Percentiles rank a stretch among this genome's conserved stretches.
Evolutionary conservation across 37 sponge, comb jelly and placozoan genomes (phyloP).

Genomic region (Theonella swinhoei): DNA sequence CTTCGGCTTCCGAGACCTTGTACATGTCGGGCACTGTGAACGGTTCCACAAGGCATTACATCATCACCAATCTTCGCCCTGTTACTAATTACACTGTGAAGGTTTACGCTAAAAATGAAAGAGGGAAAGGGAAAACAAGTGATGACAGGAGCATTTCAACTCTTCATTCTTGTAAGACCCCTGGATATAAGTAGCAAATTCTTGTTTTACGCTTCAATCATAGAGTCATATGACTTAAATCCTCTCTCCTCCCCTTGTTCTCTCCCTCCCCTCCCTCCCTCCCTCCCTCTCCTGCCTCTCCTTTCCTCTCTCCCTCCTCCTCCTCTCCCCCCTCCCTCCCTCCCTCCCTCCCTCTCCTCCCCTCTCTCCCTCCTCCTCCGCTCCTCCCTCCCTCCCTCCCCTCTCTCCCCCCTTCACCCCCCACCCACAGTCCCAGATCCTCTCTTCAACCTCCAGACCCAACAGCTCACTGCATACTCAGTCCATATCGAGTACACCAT

Average conservation of each 20-base stretch:
- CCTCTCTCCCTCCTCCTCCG: background rate
- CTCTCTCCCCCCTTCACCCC: background rate
- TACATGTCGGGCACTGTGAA: too few relatives aligned
- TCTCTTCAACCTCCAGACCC: too few relatives aligned
- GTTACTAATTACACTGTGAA: conserved; percentile 32
- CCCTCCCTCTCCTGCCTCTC: background rate
- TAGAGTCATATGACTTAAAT: too few relatives aligned
- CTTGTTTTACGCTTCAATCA: too few relatives aligned
- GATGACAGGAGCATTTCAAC: conserved; percentile 7
- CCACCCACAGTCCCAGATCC: too few relatives aligned
- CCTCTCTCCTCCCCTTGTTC: too few relatives aligned
- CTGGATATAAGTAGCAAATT: background rate
- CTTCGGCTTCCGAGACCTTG: background rate
- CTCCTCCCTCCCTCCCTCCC: background rate
- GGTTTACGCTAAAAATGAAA: conserved; percentile 11
- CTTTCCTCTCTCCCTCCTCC: background rate
- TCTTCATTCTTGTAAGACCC: background rate
- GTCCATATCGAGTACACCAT: conserved; percentile 15
- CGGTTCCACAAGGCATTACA: background rate
- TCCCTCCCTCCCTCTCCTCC: background rate
- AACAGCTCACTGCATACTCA: conserved; percentile 23
- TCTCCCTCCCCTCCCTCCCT: background rate
- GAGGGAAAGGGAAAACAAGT: conserved; percentile 7
- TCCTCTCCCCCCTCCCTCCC: background rate
- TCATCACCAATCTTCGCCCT: background rate